Evolutionary conservation across 2,797 vertebrate species (phyloP), one percentile per base, ranked within the genome.

Genomic region (Erpetoichthys calabaricus): DNA sequence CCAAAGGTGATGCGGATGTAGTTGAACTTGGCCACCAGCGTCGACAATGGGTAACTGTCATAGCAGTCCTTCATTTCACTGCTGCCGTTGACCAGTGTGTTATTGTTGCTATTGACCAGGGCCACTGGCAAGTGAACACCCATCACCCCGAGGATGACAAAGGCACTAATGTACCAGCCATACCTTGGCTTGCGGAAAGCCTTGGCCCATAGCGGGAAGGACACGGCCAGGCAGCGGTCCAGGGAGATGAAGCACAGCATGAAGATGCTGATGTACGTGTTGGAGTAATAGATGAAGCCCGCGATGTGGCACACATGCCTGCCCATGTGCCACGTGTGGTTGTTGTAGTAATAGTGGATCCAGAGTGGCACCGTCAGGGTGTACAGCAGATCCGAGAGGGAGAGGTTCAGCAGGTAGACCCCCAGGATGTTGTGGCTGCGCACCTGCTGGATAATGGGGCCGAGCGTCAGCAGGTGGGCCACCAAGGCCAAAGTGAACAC

Each of bases 191-290:
- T 75, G 0, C 80, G 78, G 10, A 71, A 56, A 5, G 60, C 55
- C 64, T 78, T 80, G 60, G 66, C 73, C 49, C 57, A 73, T 3
- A 88, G 63, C 0, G 86, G 86, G 57, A 67, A 79, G 8, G 60
- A 80, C 59, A 88, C 69, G 6, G 78, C 74, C 51, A 89, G 67
- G 70, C 80, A 86, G 62, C 86, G 86, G 62, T 89, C 86, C 51
- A 86, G 68, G 0, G 86, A 89, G 70, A 89, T 86, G n/a, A 82
- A 84, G 67, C 85, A 88, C 47, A 89, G 82, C 47, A 89, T 71
- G 63, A 47, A 81, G 65, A 83, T 85, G 68, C 86, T 87, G 66
- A 83, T 75, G 64, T 89, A 89, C 75, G 84, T 81, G 71, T 89
- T 89, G 64, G 85, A 79, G 73, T 89, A 89, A 73, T 83, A 89